These are phyloP conservation scores for Lobophora halterata DNA, from an alignment of 2,888 invertebrate genomes.

Conservation along the genomic window DNA sequence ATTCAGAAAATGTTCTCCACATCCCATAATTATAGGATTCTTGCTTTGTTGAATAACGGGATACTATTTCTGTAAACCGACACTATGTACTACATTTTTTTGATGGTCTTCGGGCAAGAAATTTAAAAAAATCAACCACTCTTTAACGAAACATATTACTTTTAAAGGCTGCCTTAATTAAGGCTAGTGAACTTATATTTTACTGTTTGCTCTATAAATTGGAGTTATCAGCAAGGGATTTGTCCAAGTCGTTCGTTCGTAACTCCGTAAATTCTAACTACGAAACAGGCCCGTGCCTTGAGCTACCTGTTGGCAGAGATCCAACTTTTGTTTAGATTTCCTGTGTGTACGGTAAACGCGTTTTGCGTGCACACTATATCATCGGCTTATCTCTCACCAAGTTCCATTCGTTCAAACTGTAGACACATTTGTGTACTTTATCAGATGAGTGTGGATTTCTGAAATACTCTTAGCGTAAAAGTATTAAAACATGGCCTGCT, in stretches of 20 bases:
- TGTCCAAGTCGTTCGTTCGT: slow-evolving; percentile 5
- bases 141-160: too few relatives aligned
- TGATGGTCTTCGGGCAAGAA: slow-evolving; percentile 1
- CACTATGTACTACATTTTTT: slow-evolving; percentile 22
- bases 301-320: slow-evolving; percentile 25
- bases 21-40: slow-evolving; percentile 52
- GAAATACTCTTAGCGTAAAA: too few relatives aligned
- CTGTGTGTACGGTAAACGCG: slow-evolving; percentile 21
- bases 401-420: slow-evolving; percentile 13
- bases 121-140: too few relatives aligned
- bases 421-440: slow-evolving; percentile 20
- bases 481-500: neutral
- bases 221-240: slow-evolving; percentile 6
- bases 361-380: slow-evolving; percentile 21
- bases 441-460: slow-evolving; percentile 3
- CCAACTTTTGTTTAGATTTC: slow-evolving; percentile 30
- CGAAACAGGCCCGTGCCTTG: slow-evolving; percentile 5
- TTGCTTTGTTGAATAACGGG: slow-evolving; percentile 56
- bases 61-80: slow-evolving; percentile 37
- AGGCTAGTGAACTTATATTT: too few relatives aligned
- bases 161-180: too few relatives aligned
- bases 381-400: slow-evolving; percentile 24
- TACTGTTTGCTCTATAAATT: too few relatives aligned
- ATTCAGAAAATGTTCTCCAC: slow-evolving; percentile 27
- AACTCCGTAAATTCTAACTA: slow-evolving; percentile 17